Evolutionary conservation across 1,140 invertebrate genomes (phyloP), one percentile per base, ranked within the genome.

Genomic region (Drosophila athabasca): DNA sequence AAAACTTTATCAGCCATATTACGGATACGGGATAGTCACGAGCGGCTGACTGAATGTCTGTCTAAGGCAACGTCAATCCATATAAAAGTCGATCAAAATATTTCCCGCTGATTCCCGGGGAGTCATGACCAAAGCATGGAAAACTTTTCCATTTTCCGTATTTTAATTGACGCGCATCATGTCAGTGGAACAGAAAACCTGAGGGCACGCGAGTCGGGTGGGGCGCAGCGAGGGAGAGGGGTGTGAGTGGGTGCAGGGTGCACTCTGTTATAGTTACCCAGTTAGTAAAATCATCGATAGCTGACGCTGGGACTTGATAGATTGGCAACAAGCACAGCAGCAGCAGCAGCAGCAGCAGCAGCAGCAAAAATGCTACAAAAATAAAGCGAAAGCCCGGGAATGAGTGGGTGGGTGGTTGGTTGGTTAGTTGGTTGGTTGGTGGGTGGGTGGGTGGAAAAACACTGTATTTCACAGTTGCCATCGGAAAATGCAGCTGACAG

Each of bases 91-190:
- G 60, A 65, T 65, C 48, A 58, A 65, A 61, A 53, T 65, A 52
- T 58, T 74, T 51, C 52, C 19, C 26, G 43, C 53, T 48, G 49
- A 22, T 65, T 65, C 60, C 39, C 43, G 35, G 45, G 8, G 54
- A 67, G 57, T 68, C 64, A 67, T 41, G 46, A 57, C 52, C 58
- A 76, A 76, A 62, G 49, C 51, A 55, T 24, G 60, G 35, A 76
- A 75, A 76, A 69, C 51, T 62, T 69, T 76, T 62, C 29, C 53
- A 70, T 76, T 76, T 76, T 67, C 72, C n/a, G 58, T 43, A 69
- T 76, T 76, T 76, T 76, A 76, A 76, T 76, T 76, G 74, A 76
- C 74, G 74, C 64, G 74, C 72, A 75, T 76, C 74, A 76, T 76
- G 74, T 76, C 73, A 62, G 54, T 58, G 17, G 43, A 76, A 70